These are phyloP conservation scores for Zosterops japonicus DNA, from an alignment of 2,113 vertebrate species.

Conservation along the genomic window DNA sequence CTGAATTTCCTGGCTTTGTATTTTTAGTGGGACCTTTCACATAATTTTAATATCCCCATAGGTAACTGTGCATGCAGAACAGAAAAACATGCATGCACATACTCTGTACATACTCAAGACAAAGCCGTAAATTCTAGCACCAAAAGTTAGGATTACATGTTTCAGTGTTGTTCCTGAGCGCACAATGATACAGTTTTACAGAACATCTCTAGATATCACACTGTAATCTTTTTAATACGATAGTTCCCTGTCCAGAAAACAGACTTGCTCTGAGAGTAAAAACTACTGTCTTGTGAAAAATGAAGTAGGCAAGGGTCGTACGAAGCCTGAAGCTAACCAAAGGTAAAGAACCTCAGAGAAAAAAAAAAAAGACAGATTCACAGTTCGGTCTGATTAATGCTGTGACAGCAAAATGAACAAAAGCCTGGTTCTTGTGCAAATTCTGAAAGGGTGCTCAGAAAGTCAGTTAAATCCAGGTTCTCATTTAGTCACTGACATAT, in stretches of 20 bases:
- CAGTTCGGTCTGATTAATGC: neutral
- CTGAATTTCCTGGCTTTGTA: constrained; percentile 60
- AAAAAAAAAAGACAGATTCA: neutral
- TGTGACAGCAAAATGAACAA: neutral
- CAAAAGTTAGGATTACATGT: neutral
- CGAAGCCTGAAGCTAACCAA: neutral
- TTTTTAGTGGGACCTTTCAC: constrained; percentile 28
- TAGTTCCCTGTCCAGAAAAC: neutral
- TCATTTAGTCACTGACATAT: neutral
- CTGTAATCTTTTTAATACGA: neutral
- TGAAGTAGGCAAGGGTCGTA: neutral
- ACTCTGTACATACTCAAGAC: neutral
- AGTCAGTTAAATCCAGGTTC: neutral
- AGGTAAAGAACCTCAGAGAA: neutral
- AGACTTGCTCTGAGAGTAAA: neutral
- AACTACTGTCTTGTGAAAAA: neutral
- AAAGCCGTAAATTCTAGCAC: neutral
- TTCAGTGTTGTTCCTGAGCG: neutral
- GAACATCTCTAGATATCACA: neutral
- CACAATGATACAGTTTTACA: neutral
- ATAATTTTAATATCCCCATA: constrained; percentile 1
- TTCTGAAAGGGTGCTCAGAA: neutral
- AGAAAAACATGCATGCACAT: neutral
- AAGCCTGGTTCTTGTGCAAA: neutral
- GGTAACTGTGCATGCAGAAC: neutral